phyloP scores from a whole-genome alignment of 2,888 invertebrate genomes.

The Lottia gigantea region DNA sequence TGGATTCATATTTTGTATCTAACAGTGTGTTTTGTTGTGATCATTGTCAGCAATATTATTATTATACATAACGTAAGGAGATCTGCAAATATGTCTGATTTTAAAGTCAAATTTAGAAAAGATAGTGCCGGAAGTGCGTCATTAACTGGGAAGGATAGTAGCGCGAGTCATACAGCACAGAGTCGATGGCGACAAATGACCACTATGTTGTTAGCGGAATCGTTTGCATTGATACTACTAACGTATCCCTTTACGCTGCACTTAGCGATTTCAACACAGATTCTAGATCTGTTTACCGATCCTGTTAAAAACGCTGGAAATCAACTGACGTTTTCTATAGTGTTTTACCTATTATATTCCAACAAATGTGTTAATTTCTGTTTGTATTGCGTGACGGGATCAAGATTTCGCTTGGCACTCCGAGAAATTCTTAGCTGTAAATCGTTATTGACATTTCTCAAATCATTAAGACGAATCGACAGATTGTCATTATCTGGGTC shows the following conservation, averaged over 20 bases:
- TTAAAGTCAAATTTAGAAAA: not conserved
- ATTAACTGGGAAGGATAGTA: not conserved
- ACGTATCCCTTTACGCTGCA: conserved; percentile 51
- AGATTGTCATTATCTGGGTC: conserved; percentile 1
- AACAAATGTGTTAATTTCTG: conserved; percentile 55
- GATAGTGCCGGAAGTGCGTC: not conserved
- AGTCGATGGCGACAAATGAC: conserved; percentile 39
- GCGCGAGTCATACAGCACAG: conserved; percentile 6
- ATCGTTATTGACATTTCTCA: not conserved
- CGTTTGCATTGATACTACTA: conserved; percentile 41
- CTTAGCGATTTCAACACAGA: conserved; percentile 34
- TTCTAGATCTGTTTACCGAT: conserved; percentile 34
- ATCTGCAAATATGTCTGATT: conserved; percentile 24
- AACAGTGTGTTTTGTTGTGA: conserved; percentile 38
- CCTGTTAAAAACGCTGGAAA: conserved; percentile 33
- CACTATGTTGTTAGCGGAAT: conserved; percentile 50
- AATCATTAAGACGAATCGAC: not conserved
- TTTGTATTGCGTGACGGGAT: conserved; percentile 47
- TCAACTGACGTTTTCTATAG: conserved; percentile 43
- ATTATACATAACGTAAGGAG: conserved; percentile 39
- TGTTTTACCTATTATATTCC: conserved; percentile 51
- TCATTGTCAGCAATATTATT: conserved; percentile 45
- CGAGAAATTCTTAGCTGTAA: conserved; percentile 16
- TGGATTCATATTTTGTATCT: conserved; percentile 45
- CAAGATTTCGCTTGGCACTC: conserved; percentile 43